These are phyloP conservation scores for Gyrodactylus salaris DNA, from an alignment of 1,140 invertebrate genomes.

Conservation along the genomic window DNA sequence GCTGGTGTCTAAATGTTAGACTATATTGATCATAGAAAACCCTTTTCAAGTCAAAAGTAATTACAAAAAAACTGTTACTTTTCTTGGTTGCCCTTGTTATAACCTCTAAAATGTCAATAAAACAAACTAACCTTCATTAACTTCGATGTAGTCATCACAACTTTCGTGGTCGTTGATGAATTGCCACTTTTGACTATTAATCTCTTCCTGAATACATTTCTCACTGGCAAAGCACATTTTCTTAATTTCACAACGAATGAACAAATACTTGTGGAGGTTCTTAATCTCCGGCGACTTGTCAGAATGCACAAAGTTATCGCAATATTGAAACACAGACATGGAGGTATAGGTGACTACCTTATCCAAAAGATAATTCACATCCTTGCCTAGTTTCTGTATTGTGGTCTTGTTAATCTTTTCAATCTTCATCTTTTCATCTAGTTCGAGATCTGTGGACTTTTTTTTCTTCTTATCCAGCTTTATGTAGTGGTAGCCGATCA, in stretches of 20 bases:
- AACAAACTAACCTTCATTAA: neutral
- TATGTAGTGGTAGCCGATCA: neutral
- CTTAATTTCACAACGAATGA: neutral
- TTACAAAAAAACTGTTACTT: too few relatives aligned
- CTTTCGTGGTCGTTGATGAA: neutral
- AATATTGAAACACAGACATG: neutral
- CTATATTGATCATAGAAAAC: too few relatives aligned
- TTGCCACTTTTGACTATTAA: neutral
- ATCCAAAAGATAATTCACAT: neutral
- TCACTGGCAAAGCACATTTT: neutral
- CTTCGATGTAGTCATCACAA: neutral
- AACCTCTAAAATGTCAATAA: neutral
- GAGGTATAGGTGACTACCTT: neutral
- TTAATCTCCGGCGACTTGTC: neutral
- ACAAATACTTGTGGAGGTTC: neutral
- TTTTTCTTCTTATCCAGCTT: neutral
- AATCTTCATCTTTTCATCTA: neutral
- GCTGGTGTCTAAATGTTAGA: too few relatives aligned
- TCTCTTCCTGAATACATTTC: neutral
- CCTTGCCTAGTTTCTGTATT: neutral
- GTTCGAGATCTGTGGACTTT: neutral
- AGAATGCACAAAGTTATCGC: neutral
- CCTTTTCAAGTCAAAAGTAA: too few relatives aligned
- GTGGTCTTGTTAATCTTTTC: neutral
- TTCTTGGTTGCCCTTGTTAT: too few relatives aligned